These are phyloP conservation scores for Icerya purchasi DNA, from an alignment of 2,888 invertebrate genomes.

Conservation along the genomic window DNA sequence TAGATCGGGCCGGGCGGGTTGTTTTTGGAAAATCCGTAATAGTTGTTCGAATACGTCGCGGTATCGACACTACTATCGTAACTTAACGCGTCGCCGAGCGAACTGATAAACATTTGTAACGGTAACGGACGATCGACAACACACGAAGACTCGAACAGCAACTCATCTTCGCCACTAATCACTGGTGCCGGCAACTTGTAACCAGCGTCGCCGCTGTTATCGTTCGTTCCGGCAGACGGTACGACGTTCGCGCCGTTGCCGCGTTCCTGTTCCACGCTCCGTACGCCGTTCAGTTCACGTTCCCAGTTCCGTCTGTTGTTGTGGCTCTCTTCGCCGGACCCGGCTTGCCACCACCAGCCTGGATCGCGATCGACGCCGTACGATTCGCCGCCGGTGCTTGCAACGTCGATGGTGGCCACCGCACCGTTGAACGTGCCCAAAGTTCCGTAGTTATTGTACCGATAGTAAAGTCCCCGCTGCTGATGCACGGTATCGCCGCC, in stretches of 20 bases:
- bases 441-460: neutral
- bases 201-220: neutral
- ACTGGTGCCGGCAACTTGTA: constrained; percentile 1
- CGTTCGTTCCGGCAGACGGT: neutral
- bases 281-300: no score
- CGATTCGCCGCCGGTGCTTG: constrained; percentile 2
- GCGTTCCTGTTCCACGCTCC: no score
- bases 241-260: neutral
- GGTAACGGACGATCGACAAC: constrained; percentile 5
- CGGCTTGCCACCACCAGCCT: constrained; percentile 1
- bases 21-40: no score
- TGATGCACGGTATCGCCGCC: neutral
- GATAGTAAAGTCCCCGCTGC: neutral
- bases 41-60: no score
- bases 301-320: constrained; percentile 5
- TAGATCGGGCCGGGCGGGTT: neutral
- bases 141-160: no score
- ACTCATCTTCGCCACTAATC: constrained; percentile 13
- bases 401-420: neutral
- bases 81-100: constrained; percentile 12
- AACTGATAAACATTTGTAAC: constrained; percentile 11
- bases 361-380: constrained; percentile 10
- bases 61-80: constrained; percentile 12
- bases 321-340: neutral
- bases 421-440: neutral